Percentiles rank a stretch among this genome's conserved stretches.
Conservation (phyloP, 2,113 vertebrate genomes). For the Nyctibius bracteatus region DNA sequence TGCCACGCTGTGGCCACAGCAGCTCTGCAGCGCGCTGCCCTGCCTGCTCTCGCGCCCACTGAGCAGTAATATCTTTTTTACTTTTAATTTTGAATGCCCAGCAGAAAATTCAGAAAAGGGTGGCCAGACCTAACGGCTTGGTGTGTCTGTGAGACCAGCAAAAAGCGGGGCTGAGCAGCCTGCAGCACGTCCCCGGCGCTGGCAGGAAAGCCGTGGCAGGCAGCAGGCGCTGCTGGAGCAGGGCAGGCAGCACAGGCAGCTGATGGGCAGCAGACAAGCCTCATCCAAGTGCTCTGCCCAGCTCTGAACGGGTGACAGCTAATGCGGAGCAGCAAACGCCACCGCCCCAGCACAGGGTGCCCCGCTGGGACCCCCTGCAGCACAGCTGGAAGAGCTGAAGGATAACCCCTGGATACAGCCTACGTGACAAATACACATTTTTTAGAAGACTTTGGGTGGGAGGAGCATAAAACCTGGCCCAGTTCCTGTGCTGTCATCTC, state of each 20-base stretch:
- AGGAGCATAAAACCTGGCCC: not conserved
- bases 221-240: not conserved
- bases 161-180: not conserved
- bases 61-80: not conserved
- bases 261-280: not conserved
- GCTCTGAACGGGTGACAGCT: not conserved
- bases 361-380: too few species aligned
- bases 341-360: not conserved
- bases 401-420: not conserved
- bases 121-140: not conserved
- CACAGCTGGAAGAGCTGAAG: not conserved
- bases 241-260: not conserved
- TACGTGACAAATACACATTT: not conserved
- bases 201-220: not conserved
- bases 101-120: not conserved
- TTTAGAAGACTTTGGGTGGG: not conserved
- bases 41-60: not conserved
- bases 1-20: fast-evolving
- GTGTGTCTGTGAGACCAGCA: not conserved
- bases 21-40: not conserved
- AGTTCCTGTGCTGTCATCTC: not conserved
- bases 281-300: not conserved
- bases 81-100: not conserved
- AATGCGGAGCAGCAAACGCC: not conserved
- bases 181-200: not conserved